Base-by-base conservation (phyloP, 2,888 invertebrate species). In the Luperina nickerlii region DNA sequence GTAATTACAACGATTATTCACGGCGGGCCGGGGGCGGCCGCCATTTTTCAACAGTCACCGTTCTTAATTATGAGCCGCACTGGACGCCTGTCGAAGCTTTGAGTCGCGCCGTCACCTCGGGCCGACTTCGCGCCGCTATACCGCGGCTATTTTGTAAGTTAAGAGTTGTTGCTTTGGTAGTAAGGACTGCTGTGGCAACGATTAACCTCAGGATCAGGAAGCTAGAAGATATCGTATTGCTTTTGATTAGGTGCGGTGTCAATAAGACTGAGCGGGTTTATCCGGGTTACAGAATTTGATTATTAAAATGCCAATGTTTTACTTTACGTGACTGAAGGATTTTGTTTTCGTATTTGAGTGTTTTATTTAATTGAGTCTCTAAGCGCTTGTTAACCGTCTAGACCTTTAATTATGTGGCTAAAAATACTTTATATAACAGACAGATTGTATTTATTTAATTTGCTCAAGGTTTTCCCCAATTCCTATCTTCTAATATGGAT, bases 11-110 rank as follows among this genome's bases (percentile, higher is more conserved):
- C 97, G 96, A 97, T 97, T 97, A 96, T 97, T 97, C 96, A 97
- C 96, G 97, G 97, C 96, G 95, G 96, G 96, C 96, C 96, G 96
- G 96, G 96, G 96, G 96, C 96, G 96, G 96, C 96, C 91, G 96
- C 96, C 96, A 96, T 97, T 97, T 97, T 97, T 96, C 96, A 96
- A 96, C 96, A 97, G 97, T 97, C 97, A 97, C 97, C 96, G 96
- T 97, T 97, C 97, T 97, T 97, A 97, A 97, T 96, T 97, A 97
- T 96, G 96, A 96, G 95, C 95, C 94, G 95, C 92, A 95, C 93
- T 96, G 96, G 96, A 96, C 96, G 96, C 92, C 96, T 96, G 96
- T 96, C 96, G 96, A 96, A 95, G 96, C 96, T 96, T 96, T 97
- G 96, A 96, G 96, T 91, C 94, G 95, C 93, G 95, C 96, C 96